phyloP scores from a whole-genome alignment of 2,888 invertebrate species.

The Podabrus alpinus region DNA sequence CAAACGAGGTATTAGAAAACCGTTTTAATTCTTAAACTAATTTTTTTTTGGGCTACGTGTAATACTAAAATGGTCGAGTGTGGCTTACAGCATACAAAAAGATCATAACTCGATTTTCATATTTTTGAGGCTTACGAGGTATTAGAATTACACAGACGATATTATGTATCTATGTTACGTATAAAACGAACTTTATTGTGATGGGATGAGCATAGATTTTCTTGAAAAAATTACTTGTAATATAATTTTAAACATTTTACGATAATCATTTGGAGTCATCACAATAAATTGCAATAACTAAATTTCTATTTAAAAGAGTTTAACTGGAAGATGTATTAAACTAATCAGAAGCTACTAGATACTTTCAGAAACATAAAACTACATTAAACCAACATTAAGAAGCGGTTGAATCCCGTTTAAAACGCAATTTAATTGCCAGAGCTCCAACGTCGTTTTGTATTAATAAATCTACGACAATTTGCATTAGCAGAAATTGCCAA shows the following conservation, averaged over 20 bases:
- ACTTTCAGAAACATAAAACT: slow-evolving; percentile 24
- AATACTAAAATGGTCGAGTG: no score
- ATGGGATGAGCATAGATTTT: not conserved
- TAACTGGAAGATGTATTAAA: not conserved
- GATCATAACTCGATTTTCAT: no score
- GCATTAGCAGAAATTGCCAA: slow-evolving; percentile 2
- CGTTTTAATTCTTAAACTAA: no score
- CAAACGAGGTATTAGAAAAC: no score
- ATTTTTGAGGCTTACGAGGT: no score
- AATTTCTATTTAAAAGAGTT: not conserved
- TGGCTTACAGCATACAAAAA: no score
- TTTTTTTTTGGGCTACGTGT: no score
- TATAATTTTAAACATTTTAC: not conserved
- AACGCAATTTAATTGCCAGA: slow-evolving; percentile 29
- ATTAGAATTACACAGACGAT: no score
- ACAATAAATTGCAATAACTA: not conserved
- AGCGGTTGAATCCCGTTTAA: slow-evolving; percentile 23
- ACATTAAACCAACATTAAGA: slow-evolving; percentile 30
- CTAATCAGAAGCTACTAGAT: not conserved
- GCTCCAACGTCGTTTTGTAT: slow-evolving; percentile 18
- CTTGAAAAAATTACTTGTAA: not conserved
- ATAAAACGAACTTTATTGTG: not conserved
- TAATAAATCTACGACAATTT: slow-evolving; percentile 12
- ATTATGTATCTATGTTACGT: not conserved
- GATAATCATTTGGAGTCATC: not conserved